phyloP scores from a whole-genome alignment of 1,140 invertebrate species.

The Eriocheir sinensis region DNA sequence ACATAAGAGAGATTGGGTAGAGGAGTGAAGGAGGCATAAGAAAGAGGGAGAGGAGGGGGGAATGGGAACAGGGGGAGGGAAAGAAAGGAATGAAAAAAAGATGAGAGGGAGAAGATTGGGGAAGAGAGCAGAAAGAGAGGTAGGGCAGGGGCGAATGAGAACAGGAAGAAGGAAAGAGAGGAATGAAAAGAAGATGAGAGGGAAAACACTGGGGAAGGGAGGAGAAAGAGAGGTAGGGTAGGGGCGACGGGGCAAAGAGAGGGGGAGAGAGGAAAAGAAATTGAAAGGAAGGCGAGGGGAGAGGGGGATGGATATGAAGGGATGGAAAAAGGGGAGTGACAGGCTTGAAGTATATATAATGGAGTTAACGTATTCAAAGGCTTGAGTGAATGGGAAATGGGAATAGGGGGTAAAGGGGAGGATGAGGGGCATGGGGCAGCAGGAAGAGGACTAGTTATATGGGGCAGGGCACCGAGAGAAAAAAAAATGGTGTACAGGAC shows the following conservation, averaged over 20 bases:
- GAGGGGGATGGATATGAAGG: background rate
- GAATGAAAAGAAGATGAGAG: background rate
- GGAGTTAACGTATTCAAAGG: background rate
- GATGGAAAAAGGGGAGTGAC: constrained; percentile 11
- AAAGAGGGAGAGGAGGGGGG: background rate
- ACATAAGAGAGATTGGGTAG: too few relatives aligned
- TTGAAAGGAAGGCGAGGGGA: background rate
- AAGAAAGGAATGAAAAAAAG: background rate
- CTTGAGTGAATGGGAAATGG: background rate
- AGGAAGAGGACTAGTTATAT: background rate
- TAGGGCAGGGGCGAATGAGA: background rate
- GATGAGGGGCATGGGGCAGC: background rate
- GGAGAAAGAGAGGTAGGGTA: background rate
- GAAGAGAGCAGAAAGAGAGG: background rate
- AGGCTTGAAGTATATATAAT: background rate
- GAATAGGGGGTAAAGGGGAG: background rate
- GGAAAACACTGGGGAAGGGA: background rate
- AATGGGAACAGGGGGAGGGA: background rate
- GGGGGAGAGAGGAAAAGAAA: background rate
- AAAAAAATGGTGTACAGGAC: too few relatives aligned
- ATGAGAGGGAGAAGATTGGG: background rate
- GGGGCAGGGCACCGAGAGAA: too few relatives aligned
- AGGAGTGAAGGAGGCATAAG: too few relatives aligned
- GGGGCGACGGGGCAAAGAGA: background rate
- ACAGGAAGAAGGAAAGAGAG: background rate